Evolutionary conservation across 92 coral and sea anemone species (phyloP).

Genomic region (Bergia puertoricense): DNA sequence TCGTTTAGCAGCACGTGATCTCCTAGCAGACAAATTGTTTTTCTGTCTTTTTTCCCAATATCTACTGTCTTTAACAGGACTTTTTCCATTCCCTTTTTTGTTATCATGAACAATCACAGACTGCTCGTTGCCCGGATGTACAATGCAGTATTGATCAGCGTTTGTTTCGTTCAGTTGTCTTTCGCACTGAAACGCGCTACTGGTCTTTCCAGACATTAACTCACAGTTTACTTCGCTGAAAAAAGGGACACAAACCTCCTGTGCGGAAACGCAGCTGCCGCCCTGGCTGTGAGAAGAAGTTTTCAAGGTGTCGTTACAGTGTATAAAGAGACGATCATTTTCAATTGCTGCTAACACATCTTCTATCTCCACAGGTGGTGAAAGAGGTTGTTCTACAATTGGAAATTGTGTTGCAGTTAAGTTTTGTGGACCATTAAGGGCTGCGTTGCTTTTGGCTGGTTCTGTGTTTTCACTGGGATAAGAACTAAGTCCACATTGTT

Average conservation of each 20-base stretch:
- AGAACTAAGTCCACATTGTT: no score
- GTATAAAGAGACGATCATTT: not conserved
- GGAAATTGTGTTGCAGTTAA: not conserved
- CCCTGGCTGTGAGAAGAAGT: not conserved
- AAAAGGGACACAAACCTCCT: no score
- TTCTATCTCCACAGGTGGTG: constrained; percentile 3
- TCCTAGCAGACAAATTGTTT: constrained; percentile 13
- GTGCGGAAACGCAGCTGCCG: not conserved
- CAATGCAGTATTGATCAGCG: not conserved
- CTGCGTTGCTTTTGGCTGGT: no score
- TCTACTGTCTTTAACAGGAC: not conserved
- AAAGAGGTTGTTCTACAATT: not conserved
- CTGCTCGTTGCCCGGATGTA: not conserved
- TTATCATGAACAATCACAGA: no score
- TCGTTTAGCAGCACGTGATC: constrained; percentile 26
- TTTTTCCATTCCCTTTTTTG: no score
- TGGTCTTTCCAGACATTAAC: not conserved
- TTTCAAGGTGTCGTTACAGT: not conserved
- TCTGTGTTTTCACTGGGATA: no score
- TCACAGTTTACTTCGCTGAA: not conserved
- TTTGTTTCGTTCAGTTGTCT: not conserved
- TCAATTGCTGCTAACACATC: not conserved
- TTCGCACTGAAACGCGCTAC: not conserved
- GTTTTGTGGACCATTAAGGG: no score
- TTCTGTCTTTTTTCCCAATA: constrained; percentile 21